Evolutionary conservation across 2,888 invertebrate genomes (phyloP), one percentile per base, ranked within the genome.

Genomic region (Erannis defoliaria): DNA sequence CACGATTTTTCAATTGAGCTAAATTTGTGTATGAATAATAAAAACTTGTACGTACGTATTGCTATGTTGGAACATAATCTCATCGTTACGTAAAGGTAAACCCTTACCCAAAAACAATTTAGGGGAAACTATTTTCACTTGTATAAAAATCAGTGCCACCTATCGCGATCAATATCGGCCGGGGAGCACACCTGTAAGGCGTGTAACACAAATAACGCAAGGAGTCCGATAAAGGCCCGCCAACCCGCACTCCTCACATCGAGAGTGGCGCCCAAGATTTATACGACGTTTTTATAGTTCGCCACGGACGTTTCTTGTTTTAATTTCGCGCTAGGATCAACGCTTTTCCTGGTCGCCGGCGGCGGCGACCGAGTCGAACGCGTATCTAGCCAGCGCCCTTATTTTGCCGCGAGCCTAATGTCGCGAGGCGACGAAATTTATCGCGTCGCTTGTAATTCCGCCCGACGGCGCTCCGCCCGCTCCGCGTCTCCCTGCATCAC

Each of bases 351-450:
- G 74, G 66, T 67, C 56, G 74, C 72, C 74, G 68, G 71, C 68
- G 77, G 74, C 68, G 76, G 74, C 68, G 76, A 74, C 71, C 71
- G 70, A 69, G 71, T 69, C 68, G 64, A 61, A 63, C 72, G 67
- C 57, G 69, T 68, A 75, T 73, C 76, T 76, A 74, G 72, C 73
- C 40, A 48, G 62, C 59, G 68, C 76, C 84, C 84, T 81, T 84
- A 82, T 82, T 81, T 79, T 70, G 85, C 86, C 85, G 84, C 85
- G 77, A 80, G 89, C 85, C 88, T 87, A 87, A 88, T 86, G 88
- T 87, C 83, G 83, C 82, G 82, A 84, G 85, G 82, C 85, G 84
- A 85, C 88, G 87, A 92, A 92, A 93, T 94, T 93, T 93, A 93
- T 90, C 90, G 88, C 86, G 81, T 75, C 84, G 87, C 89, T 90